Conservation (phyloP, 2,113 vertebrate species). For the Peromyscus leucopus region DNA sequence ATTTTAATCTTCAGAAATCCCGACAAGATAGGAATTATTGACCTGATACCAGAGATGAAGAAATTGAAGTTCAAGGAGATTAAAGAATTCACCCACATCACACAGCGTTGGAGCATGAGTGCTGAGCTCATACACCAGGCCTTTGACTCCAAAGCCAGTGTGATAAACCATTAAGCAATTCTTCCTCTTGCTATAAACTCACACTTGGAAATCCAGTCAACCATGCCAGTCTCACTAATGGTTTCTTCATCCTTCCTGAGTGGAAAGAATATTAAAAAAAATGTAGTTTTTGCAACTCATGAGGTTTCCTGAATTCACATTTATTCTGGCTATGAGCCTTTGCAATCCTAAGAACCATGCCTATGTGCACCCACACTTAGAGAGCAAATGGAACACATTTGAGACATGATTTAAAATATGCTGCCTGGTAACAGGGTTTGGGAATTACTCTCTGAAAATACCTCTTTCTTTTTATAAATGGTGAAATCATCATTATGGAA, state of each 20-base stretch:
- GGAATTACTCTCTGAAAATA: neutral
- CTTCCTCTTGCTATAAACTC: neutral
- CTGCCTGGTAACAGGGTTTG: neutral
- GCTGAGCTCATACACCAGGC: accelerated
- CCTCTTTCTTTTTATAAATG: neutral
- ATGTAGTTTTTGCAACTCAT: neutral
- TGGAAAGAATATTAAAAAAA: neutral
- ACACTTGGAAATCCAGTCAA: neutral
- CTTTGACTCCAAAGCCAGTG: neutral
- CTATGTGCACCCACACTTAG: neutral
- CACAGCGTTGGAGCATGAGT: too few relatives aligned
- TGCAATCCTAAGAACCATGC: neutral
- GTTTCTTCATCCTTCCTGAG: neutral
- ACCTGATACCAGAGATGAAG: neutral
- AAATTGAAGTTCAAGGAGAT: neutral
- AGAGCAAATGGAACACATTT: neutral
- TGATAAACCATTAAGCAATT: neutral
- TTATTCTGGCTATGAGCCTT: neutral
- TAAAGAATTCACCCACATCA: neutral
- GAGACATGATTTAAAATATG: neutral
- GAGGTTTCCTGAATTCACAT: neutral
- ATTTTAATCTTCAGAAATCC: constrained; percentile 16
- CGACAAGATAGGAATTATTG: neutral
- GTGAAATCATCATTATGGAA: neutral
- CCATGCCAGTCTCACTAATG: neutral